A percentile compares a stretch with the other conserved stretches of the same genome.
Evolutionary conservation across 2,113 vertebrate species (phyloP).

Genomic region (Microcebus ravelobensis): DNA sequence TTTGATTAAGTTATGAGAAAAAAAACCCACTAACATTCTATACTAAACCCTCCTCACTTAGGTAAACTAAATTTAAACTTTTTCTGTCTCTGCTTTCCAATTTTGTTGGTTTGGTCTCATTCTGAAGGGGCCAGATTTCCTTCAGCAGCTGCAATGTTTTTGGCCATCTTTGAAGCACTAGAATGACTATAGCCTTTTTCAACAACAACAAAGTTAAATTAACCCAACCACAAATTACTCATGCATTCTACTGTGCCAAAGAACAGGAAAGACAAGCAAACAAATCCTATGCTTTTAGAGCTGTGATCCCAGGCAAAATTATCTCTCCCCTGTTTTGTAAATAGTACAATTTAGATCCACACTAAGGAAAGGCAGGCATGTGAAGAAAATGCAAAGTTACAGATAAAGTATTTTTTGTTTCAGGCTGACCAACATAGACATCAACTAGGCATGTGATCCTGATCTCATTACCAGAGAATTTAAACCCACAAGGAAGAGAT

Average conservation of each 20-base stretch:
- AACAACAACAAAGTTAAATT: neutral
- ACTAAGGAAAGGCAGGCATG: neutral
- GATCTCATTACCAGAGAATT: neutral
- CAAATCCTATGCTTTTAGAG: neutral
- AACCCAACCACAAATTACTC: neutral
- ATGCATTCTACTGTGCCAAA: neutral
- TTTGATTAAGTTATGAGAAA: neutral
- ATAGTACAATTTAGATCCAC: neutral
- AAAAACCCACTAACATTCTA: neutral
- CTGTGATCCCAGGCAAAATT: neutral
- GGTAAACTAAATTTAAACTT: neutral
- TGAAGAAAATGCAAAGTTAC: neutral
- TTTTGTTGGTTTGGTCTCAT: neutral
- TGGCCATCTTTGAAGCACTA: neutral
- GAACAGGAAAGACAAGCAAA: neutral
- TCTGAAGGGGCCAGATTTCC: neutral
- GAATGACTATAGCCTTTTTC: neutral
- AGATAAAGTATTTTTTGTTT: neutral
- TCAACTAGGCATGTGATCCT: neutral
- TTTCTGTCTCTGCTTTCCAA: neutral
- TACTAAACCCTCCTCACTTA: neutral
- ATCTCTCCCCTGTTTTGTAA: neutral
- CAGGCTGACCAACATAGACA: neutral
- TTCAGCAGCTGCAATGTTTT: neutral
- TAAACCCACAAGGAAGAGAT: neutral